Conservation (phyloP, 2,888 invertebrate genomes). For the Dexiosoma caninum region DNA sequence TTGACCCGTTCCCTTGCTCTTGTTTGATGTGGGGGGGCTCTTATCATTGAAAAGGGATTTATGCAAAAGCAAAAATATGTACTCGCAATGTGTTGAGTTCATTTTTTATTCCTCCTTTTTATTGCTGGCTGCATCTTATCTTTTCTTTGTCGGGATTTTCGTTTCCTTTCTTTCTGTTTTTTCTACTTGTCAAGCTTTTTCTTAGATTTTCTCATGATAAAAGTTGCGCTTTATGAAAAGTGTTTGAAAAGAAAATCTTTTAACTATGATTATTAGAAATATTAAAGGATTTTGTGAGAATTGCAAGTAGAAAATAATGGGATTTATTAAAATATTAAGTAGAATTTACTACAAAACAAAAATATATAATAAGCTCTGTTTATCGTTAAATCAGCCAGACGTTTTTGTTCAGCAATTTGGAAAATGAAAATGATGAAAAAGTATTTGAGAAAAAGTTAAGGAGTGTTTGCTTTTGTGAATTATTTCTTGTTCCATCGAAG, state of each 20-base stretch:
- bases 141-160: not conserved
- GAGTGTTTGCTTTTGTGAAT: no score
- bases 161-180: not conserved
- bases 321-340: conserved; percentile 17
- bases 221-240: conserved; percentile 38
- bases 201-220: conserved; percentile 6
- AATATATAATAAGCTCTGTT: not conserved
- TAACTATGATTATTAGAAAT: conserved; percentile 19
- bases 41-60: conserved; percentile 53
- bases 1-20: not conserved
- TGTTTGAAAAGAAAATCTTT: conserved; percentile 56
- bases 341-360: no score
- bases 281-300: not conserved
- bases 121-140: conserved; percentile 11
- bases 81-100: conserved; percentile 40
- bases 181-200: no score
- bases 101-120: conserved; percentile 43
- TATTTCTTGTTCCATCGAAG: no score
- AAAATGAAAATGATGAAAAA: no score
- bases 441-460: no score
- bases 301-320: not conserved
- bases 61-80: conserved; percentile 24
- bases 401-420: not conserved
- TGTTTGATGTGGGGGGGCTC: conserved; percentile 6
- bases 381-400: conserved; percentile 1